Conservation (phyloP, 1,140 invertebrate species). For the Aradophagus sp. region DNA sequence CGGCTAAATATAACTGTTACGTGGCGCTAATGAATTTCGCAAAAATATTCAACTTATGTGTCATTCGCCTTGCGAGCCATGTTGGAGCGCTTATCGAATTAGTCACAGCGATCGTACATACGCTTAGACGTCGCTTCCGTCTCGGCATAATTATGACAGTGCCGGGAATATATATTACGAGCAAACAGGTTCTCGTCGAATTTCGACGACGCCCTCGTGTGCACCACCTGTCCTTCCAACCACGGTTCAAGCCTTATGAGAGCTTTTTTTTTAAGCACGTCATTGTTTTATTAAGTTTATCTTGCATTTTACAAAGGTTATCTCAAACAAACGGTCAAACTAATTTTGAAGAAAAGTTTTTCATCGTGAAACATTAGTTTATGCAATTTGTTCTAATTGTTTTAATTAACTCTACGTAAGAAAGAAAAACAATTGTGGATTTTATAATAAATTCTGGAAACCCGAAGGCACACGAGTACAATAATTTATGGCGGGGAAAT, state of each 20-base stretch:
- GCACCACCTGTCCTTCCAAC: neutral
- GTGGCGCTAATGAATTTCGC: slow-evolving; percentile 17
- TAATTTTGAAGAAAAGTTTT: too few relatives aligned
- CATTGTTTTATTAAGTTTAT: too few relatives aligned
- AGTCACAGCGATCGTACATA: slow-evolving; percentile 39
- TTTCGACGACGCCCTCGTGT: slow-evolving; percentile 16
- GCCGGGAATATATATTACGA: slow-evolving; percentile 14
- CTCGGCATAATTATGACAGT: slow-evolving; percentile 25
- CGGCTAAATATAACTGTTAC: slow-evolving; percentile 20
- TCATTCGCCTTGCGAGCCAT: slow-evolving; percentile 2
- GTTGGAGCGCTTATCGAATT: slow-evolving; percentile 37
- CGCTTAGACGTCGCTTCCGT: slow-evolving; percentile 32
- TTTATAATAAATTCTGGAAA: too few relatives aligned
- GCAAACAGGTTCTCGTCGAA: slow-evolving; percentile 11
- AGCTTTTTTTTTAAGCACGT: too few relatives aligned
- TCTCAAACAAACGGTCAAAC: too few relatives aligned
- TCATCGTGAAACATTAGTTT: too few relatives aligned
- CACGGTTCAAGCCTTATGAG: neutral
- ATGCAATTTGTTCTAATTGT: too few relatives aligned
- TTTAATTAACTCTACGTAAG: too few relatives aligned
- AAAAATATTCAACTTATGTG: slow-evolving; percentile 17
- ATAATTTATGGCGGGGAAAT: too few relatives aligned
- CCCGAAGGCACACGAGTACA: too few relatives aligned
- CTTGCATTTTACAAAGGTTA: too few relatives aligned
- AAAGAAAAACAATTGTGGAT: too few relatives aligned